Evolutionary conservation across 2,888 invertebrate genomes (phyloP), one percentile per base, ranked within the genome.

Genomic region (Julus scandinavius): DNA sequence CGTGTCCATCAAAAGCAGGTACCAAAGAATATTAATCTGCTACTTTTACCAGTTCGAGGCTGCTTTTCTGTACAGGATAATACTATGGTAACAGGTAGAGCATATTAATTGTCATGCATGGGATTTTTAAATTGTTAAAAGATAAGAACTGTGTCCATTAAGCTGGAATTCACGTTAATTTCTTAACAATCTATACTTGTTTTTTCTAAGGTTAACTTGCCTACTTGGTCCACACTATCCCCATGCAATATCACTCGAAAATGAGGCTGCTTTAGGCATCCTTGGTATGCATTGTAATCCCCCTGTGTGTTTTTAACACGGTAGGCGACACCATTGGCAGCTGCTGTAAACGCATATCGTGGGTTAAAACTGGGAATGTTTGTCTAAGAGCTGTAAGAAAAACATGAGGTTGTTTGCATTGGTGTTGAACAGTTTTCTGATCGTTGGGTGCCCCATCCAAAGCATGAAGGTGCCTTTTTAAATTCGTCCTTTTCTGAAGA

Each of bases 291-390:
- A 63, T 63, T 63, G 63, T n/a, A 63, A 63, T 63, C 63, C 63
- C 63, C n/a, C 63, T 63, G 63, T 63, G 63, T 63, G 63, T 63
- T 63, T 58, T 63, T 63, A 63, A n/a, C 63, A 63, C 63, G 63
- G 63, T 63, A 63, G 63, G 63, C 63, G 63, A 63, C 63, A 63
- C 17, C 63, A 63, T 63, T 63, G 63, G 63, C 63, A 63, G 63
- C 63, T 63, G 63, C 63, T 63, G 63, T 63, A 63, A n/a, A 63
- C 63, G 63, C 63, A n/a, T n/a, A 63, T 63, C 63, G 63, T 63
- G 63, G 63, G 63, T 63, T 63, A n/a, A 63, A 63, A 63, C 63
- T 17, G 17, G 63, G 17, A 63, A n/a, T 63, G 63, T 63, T 63
- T 63, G 63, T 63, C 63, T 63, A 63, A 63, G 63, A 63, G 63